Base-by-base conservation (phyloP, 2,113 vertebrate genomes). In the Gorsachius goisagi region DNA sequence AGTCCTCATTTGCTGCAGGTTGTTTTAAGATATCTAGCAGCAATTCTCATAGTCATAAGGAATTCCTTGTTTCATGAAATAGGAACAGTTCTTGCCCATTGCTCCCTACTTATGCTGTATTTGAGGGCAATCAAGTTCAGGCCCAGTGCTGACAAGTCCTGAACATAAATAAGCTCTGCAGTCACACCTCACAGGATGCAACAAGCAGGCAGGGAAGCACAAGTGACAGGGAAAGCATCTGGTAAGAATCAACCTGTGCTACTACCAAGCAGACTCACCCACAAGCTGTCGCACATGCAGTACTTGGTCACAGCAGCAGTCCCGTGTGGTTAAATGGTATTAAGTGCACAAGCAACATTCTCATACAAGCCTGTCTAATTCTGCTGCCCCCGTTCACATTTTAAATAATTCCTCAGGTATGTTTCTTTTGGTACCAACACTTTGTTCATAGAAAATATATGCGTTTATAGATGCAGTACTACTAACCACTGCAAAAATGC, bases 1-100 rank as follows among this genome's bases (percentile, higher is more conserved):
- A 55, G 39, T 37, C 26, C 62, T 82, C 12, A 76, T 82, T 47
- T 83, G 22, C 44, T 66, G 26, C 32, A 73, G 44, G 10, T 5
- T 78, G 22, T 79, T 87, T 72, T 76, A 81, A 90, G 41, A 30
- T 39, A 28, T 85, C 62, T 50, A 5, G 2, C 41, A 71, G 13
- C 6, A 77, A 24, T 56, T 82, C 14, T 62, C 32, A 41, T 49
- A 62, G 22, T 92, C 47, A 53, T 86, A 69, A 90, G 30, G 33
- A 95, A 92, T 74, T 60, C 44, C 75, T n/a, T 77, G 67, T 85
- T 90, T 95, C 74, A 80, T 77, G 16, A 80, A 93, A 91, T 6
- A 15, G 62, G 62, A 90, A 56, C 6, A 37, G 27, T 62, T 90
- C 76, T 80, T 63, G 69, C n/a, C 37, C 83, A 44, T 62, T 89